Percentiles rank a stretch among this genome's conserved stretches.
These are phyloP conservation scores for Orchesella cincta DNA, from an alignment of 1,140 invertebrate species.

Conservation along the genomic window DNA sequence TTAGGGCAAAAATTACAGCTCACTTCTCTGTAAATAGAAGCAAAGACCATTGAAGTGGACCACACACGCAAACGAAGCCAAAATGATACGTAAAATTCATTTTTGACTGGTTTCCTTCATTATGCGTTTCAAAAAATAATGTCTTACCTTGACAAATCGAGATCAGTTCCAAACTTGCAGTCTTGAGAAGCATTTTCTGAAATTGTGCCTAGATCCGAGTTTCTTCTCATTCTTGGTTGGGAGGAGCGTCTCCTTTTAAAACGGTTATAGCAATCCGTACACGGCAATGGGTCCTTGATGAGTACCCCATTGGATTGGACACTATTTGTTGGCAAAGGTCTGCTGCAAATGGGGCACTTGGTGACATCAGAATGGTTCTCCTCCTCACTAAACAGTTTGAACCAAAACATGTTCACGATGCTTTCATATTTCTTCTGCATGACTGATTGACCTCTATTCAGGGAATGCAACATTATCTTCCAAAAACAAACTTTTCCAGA, in stretches of 20 bases:
- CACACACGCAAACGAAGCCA: not conserved
- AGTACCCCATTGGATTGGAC: slow-evolving; percentile 18
- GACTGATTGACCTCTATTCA: not conserved
- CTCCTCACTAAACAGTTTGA: slow-evolving; percentile 23
- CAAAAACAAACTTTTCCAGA: not conserved
- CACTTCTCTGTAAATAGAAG: slow-evolving; percentile 9
- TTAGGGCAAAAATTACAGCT: slow-evolving; percentile 27
- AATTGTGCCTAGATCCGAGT: slow-evolving; percentile 37
- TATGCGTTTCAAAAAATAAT: not conserved
- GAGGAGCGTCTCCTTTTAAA: slow-evolving; percentile 32
- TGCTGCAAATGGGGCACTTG: slow-evolving; percentile 40
- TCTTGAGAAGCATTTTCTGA: slow-evolving; percentile 31
- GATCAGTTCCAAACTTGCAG: slow-evolving; percentile 25
- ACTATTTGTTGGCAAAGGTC: slow-evolving; percentile 28
- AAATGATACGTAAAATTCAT: not conserved
- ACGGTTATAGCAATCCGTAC: slow-evolving; percentile 33
- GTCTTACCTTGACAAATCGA: slow-evolving; percentile 23
- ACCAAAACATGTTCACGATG: slow-evolving; percentile 11
- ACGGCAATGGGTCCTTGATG: slow-evolving; percentile 31
- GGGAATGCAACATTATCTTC: not conserved
- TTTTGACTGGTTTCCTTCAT: not conserved
- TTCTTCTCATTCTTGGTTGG: slow-evolving; percentile 24
- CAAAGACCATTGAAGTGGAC: not conserved
- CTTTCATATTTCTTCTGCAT: slow-evolving; percentile 7
- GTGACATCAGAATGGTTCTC: not conserved